Conservation (phyloP, 2,797 vertebrate species). For the Miichthys miiuy region DNA sequence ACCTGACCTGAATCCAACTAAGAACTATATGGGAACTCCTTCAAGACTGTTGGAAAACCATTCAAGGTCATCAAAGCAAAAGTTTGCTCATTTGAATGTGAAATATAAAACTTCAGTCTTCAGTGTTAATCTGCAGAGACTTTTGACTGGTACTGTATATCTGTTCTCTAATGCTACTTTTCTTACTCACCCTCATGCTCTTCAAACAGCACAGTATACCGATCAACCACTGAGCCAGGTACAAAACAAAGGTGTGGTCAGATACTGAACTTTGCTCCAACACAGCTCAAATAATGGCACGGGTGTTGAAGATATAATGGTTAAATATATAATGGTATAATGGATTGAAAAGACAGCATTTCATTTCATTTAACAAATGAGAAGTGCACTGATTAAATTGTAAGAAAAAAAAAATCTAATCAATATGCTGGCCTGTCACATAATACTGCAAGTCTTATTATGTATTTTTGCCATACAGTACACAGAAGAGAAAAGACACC, state of each 20-base stretch:
- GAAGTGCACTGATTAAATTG: background rate
- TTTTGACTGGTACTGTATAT: background rate
- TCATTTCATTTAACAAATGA: background rate
- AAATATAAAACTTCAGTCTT: too few relatives aligned
- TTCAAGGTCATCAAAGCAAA: too few relatives aligned
- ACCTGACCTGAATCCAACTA: too few relatives aligned
- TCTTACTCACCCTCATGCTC: background rate
- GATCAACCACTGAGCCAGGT: background rate
- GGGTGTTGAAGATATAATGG: conserved; percentile 27
- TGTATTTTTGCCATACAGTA: background rate
- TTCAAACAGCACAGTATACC: conserved; percentile 4
- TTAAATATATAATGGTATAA: conserved; percentile 3
- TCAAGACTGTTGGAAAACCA: too few relatives aligned
- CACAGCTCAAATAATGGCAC: conserved; percentile 23
- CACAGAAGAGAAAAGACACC: background rate
- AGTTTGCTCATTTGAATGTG: too few relatives aligned
- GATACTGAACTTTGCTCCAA: conserved; percentile 39
- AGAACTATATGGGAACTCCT: too few relatives aligned
- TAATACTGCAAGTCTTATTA: background rate
- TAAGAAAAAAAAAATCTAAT: background rate
- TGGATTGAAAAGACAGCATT: conserved; percentile 7
- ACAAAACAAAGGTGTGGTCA: conserved; percentile 37
- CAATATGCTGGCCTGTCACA: background rate
- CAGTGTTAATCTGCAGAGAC: background rate
- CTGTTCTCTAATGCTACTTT: background rate